Evolutionary conservation across 92 coral and sea anemone species (phyloP).

Genomic region (Siderastrea siderea): DNA sequence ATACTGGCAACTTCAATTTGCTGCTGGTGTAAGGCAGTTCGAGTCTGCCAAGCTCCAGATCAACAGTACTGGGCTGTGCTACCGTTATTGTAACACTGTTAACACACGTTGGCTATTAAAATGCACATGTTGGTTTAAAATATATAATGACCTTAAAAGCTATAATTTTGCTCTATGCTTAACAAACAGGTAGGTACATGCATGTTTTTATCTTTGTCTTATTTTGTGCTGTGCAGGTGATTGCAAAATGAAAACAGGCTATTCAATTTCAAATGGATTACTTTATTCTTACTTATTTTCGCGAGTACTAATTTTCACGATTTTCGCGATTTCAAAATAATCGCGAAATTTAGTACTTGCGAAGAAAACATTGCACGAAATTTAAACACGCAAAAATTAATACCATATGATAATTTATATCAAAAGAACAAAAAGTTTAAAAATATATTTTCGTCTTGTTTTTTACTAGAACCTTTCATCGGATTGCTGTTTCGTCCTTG

Average conservation of each 20-base stretch:
- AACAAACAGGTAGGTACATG: background rate
- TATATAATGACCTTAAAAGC: background rate
- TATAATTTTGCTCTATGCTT: constrained; percentile 6
- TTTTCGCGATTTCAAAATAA: too few relatives aligned
- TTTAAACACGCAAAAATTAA: too few relatives aligned
- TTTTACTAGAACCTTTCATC: too few relatives aligned
- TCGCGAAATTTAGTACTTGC: too few relatives aligned
- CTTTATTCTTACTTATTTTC: background rate
- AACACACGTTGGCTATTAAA: constrained; percentile 23
- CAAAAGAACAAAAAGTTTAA: too few relatives aligned
- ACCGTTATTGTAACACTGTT: constrained; percentile 23
- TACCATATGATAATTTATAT: too few relatives aligned
- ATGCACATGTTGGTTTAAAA: background rate
- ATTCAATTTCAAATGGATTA: background rate
- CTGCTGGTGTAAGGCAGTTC: constrained; percentile 36
- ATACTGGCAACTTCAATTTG: constrained; percentile 6
- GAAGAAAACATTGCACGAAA: too few relatives aligned
- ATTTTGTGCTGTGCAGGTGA: background rate
- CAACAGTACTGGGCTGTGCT: constrained; percentile 31
- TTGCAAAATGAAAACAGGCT: constrained; percentile 5
- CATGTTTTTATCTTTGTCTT: background rate
- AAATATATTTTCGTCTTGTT: too few relatives aligned
- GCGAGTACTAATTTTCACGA: too few relatives aligned
- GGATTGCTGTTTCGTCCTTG: too few relatives aligned
- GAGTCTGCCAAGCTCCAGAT: constrained; percentile 32